phyloP scores from a whole-genome alignment of 2,888 invertebrate genomes.

The Chymomyza amoena region DNA sequence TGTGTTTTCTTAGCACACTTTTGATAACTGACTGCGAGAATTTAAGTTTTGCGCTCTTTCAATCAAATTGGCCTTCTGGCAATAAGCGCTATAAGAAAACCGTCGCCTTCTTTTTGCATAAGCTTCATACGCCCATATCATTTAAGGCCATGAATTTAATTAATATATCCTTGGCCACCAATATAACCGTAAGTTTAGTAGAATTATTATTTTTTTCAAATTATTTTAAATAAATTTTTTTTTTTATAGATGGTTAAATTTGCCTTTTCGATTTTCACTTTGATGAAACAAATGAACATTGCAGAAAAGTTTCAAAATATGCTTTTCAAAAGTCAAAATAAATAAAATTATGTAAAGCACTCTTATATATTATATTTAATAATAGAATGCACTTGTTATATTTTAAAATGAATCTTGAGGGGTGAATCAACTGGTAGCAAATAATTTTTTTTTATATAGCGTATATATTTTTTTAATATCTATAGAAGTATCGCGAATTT shows the following conservation, averaged over 20 bases:
- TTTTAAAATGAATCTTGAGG: too few species aligned
- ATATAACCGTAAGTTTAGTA: conserved; percentile 32
- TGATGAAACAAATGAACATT: conserved; percentile 47
- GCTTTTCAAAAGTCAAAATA: background rate
- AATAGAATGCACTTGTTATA: too few species aligned
- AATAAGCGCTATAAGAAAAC: conserved; percentile 33
- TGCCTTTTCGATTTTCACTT: conserved; percentile 45
- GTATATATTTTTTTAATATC: too few species aligned
- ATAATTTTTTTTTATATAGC: too few species aligned
- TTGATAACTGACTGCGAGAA: conserved; percentile 37
- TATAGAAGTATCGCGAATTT: too few species aligned
- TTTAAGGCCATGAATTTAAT: conserved; percentile 42
- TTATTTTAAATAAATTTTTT: background rate
- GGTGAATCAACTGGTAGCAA: too few species aligned
- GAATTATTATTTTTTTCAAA: background rate
- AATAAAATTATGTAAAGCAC: background rate
- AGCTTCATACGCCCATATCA: conserved; percentile 35
- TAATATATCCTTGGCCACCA: conserved; percentile 41
- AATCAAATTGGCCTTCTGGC: conserved; percentile 38
- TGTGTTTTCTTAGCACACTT: conserved; percentile 37
- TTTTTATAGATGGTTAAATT: conserved; percentile 41
- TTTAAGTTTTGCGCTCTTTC: conserved; percentile 37
- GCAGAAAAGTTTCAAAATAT: conserved; percentile 10
- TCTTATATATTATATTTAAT: background rate
- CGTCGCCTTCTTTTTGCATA: conserved; percentile 35